Base-by-base conservation (phyloP, 1,140 invertebrate species). In the Calliopsis andreniformis region DNA sequence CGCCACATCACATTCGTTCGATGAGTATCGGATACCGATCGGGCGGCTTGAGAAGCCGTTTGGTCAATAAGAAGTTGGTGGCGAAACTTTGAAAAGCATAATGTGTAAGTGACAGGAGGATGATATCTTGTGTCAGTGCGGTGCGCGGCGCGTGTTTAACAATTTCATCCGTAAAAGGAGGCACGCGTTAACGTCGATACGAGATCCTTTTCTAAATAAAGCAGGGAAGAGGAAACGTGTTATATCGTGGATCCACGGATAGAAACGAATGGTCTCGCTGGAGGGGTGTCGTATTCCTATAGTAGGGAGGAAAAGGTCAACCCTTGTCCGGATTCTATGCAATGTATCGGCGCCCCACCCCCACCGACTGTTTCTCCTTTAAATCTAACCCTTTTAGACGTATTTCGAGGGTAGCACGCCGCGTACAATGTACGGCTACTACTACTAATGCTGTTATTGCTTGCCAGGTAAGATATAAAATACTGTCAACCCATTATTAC, bases 271-370 rank as follows among this genome's bases (percentile, higher is more conserved):
- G 69, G 18, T 56, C 23, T 66, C 23, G 3, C 20, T 23, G 16
- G 3, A 53, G 43, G 45, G 12, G 43, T 59, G 18, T 59, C 43
- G 2, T 67, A 25, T 42, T 76, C 32, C 12, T 23, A 69, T 30
- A 35, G 42, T 0, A 35, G 25, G 47, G 18, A 39, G 30, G 62
- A 62, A 47, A 72, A 78, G 59, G 53, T 82, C 80, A 55, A 75
- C 76, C 76, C 69, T 77, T 56, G 64, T 53, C 47, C 25, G 62
- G 35, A 64, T 64, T 45, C 64, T 20, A 64, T 61, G 51, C 64
- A 39, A 83, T 83, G 73, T 79, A 70, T 80, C 82, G 80, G 76
- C 66, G 76, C 61, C 80, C 82, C 76, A 76, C 61, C 62, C 61
- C 66, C 55, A 10, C 35, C 30, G 28, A 53, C 43, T 55, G 12